Base-by-base conservation (phyloP, 1,140 invertebrate species). In the Dendrolimus punctatus region DNA sequence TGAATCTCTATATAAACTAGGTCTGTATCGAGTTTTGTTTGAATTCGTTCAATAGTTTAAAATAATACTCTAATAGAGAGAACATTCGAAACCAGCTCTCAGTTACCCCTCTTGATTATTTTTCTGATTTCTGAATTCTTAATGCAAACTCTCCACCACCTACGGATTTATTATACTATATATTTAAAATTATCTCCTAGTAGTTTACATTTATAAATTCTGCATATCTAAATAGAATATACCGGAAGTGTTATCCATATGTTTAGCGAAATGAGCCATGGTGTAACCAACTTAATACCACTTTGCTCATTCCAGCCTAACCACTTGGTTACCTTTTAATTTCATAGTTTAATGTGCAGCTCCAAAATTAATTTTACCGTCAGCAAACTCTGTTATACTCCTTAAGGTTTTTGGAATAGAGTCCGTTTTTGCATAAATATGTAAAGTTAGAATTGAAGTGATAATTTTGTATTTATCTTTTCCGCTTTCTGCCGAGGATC, bases 271-370 rank as follows among this genome's bases (percentile, higher is more conserved):
- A 47, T 38, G 6, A 38, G 6, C 7, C 37, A 47, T 6, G 43
- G 6, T 45, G 23, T 23, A 47, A 47, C 8, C 46, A 47, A 47
- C 9, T 37, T 47, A 2, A 53, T 46, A 47, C 51, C 44, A 39
- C n/a, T 47, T 46, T 40, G 8, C 37, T 23, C 37, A 45, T 10
- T 40, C 49, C 8, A 38, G 23, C 36, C 46, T 43, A 38, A 9
- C 45, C 42, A 57, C 41, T 57, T 57, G 39, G 45, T 57, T 57
- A 57, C 43, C 55, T 57, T 57, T 57, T 57, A 57, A 57, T 57
- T 57, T 57, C 39, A 49, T 51, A 57, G 55, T 57, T 57, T 51
- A 57, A 51, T 51, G 39, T 46, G 52, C 46, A 49, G 6, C 10
- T 5, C 6, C 50, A 47, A 48, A n/a, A 5, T 43, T 48, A 43